Conservation (phyloP, 2,888 invertebrate genomes). For the Acleris sparsana region DNA sequence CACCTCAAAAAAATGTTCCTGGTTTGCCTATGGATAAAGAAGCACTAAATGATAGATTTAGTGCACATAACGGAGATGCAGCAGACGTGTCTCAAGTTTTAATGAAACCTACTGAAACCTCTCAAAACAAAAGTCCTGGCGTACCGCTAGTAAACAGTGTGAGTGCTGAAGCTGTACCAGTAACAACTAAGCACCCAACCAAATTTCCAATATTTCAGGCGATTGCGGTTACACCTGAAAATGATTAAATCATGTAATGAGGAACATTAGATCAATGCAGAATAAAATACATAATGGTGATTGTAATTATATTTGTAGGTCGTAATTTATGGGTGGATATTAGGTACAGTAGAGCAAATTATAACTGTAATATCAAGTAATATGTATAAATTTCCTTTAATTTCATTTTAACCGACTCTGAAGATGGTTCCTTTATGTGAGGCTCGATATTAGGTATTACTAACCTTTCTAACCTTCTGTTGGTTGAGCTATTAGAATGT, state of each 20-base stretch:
- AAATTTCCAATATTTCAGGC: conserved; percentile 35
- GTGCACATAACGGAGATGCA: not conserved
- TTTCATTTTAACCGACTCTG: too few relatives aligned
- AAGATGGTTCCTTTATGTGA: too few relatives aligned
- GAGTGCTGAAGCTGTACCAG: conserved; percentile 1
- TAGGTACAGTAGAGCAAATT: too few relatives aligned
- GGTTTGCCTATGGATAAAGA: not conserved
- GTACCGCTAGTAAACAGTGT: conserved; percentile 32
- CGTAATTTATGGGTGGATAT: too few relatives aligned
- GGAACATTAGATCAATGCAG: too few relatives aligned
- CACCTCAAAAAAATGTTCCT: conserved; percentile 2
- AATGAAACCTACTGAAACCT: conserved; percentile 1
- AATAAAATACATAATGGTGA: too few relatives aligned
- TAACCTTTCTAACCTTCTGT: too few relatives aligned
- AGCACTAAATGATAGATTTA: not conserved
- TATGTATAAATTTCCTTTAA: too few relatives aligned
- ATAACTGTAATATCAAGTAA: too few relatives aligned
- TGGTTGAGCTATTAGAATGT: too few relatives aligned
- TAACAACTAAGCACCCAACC: conserved; percentile 12
- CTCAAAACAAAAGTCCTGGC: conserved; percentile 15
- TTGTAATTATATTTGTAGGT: too few relatives aligned
- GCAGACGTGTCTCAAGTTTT: not conserved
- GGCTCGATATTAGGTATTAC: too few relatives aligned
- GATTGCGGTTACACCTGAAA: conserved; percentile 52
- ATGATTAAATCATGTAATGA: conserved; percentile 18